Conservation (phyloP, 2,797 vertebrate species). For the Lacerta bilineata region DNA sequence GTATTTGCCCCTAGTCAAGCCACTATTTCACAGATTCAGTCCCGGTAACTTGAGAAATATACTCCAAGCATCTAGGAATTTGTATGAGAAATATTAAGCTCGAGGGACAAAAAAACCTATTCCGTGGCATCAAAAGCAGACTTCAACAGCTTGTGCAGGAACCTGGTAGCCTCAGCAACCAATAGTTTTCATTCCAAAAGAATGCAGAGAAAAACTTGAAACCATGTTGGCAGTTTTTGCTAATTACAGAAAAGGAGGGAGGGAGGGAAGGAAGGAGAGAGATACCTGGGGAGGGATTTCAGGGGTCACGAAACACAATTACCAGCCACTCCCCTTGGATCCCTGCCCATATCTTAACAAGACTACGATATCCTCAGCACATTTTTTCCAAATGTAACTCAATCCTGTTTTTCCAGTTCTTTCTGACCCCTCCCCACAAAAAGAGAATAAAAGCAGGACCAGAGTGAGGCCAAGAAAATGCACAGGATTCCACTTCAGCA, state of each 20-base stretch:
- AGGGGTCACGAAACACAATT: neutral
- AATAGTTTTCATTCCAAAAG: neutral
- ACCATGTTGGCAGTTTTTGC: neutral
- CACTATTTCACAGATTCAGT: neutral
- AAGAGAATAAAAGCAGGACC: neutral
- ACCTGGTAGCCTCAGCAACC: neutral
- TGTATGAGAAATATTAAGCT: neutral
- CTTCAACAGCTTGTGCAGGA: neutral
- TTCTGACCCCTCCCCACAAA: neutral
- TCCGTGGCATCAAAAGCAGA: neutral
- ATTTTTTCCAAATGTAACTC: neutral
- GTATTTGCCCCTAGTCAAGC: neutral
- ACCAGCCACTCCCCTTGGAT: neutral
- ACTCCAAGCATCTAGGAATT: neutral
- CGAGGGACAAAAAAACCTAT: neutral
- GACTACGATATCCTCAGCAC: neutral
- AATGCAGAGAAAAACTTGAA: neutral
- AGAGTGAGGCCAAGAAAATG: neutral
- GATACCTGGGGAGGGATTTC: neutral
- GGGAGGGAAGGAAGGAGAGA: neutral
- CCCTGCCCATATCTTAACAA: neutral
- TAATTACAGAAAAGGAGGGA: neutral
- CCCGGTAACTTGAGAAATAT: neutral
- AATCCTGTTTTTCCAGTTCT: neutral
- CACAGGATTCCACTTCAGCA: neutral